Conservation (phyloP, 2,113 vertebrate genomes). For the Pangasianodon gigas region DNA sequence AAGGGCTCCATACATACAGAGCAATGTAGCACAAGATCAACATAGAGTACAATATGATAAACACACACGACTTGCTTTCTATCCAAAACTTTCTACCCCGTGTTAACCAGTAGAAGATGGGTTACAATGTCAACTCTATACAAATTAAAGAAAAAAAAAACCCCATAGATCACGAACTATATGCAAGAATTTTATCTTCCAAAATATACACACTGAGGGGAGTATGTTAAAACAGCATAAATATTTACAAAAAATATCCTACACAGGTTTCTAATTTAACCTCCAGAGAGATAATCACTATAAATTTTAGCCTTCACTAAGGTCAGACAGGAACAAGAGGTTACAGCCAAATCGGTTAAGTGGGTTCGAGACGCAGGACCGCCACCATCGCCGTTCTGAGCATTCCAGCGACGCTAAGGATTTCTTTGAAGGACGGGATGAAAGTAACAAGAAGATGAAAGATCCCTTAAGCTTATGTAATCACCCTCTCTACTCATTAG, state of each 20-base stretch:
- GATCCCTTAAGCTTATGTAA: slow-evolving; percentile 67
- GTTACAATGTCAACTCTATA: neutral
- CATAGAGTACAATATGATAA: neutral
- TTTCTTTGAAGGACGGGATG: slow-evolving; percentile 59
- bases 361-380: slow-evolving; percentile 51
- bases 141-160: neutral
- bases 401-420: slow-evolving; percentile 62
- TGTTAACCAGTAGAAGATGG: neutral
- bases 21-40: neutral
- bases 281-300: neutral
- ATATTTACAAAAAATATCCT: neutral
- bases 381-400: slow-evolving; percentile 35
- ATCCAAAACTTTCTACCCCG: neutral
- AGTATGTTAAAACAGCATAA: neutral
- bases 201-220: neutral
- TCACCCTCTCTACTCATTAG: slow-evolving; percentile 59
- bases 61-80: neutral
- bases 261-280: neutral
- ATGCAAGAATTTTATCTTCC: neutral
- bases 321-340: neutral
- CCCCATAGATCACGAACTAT: neutral
- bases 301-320: neutral
- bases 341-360: slow-evolving; percentile 49
- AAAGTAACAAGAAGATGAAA: slow-evolving; percentile 62
- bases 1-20: neutral